Base-by-base conservation (phyloP, 2,113 vertebrate genomes). In the Cariama cristata region DNA sequence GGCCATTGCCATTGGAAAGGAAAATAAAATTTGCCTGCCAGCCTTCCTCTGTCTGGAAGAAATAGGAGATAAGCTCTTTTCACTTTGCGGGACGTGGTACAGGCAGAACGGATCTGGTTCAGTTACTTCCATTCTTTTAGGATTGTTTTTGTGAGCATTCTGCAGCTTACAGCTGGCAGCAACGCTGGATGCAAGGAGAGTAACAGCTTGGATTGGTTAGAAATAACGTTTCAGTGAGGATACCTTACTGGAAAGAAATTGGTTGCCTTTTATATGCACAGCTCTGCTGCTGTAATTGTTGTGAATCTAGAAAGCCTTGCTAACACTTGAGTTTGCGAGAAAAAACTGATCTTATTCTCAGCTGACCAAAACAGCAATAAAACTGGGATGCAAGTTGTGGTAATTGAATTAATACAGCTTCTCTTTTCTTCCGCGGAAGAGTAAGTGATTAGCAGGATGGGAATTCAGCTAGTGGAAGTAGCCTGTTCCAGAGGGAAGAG, bases 1-100 rank as follows among this genome's bases (percentile, higher is more conserved):
- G 30, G 56, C 7, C 5, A 11, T 71, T 95, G 88, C 94, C 21
- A 45, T 21, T 86, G 90, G 75, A 88, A 94, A 84, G 82, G 85
- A 86, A 96, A 96, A 91, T 71, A 42, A 77, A 88, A 85, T 56
- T 82, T 86, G 59, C 44, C 68, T 95, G 82, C 82, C 88, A 95
- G 1, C 47, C 38, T 88, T 92, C 14, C 22, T 12, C 32, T 90
- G 35, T 40, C 64, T 93, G 62, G 69, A 79, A 64, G 69, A 87
- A 96, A 75, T 4, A 32, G 49, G 59, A 85, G 85, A 95, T 91
- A 91, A 92, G 55, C 56, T 75, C 49, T 81, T 83, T 77, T 88
- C 62, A 30, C 38, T 63, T 76, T 28, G 42, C 71, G 82, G 52
- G 60, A 63, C 45, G 4, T 21, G 40, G 45, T 84, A 60, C 6